A percentile compares a stretch with the other conserved stretches of the same genome.
Conservation (phyloP, 2,113 vertebrate genomes). For the Limanda limanda region DNA sequence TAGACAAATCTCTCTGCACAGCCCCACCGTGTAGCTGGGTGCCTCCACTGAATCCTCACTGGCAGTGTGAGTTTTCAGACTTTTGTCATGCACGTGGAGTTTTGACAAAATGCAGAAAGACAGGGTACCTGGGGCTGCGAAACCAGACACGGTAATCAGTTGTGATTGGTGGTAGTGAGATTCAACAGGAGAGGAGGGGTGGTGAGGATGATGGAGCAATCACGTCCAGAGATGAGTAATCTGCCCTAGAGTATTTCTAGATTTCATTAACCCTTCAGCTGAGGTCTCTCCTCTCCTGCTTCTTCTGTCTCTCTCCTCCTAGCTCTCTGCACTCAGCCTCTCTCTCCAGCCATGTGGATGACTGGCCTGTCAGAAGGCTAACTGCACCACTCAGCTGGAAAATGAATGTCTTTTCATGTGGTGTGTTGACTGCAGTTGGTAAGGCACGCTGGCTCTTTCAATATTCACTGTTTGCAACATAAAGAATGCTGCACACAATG, state of each 20-base stretch:
- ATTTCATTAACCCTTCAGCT: conserved; percentile 51
- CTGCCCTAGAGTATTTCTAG: conserved; percentile 36
- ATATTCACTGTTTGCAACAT: not conserved
- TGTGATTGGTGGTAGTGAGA: conserved; percentile 45
- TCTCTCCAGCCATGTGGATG: conserved; percentile 39
- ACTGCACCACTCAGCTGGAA: conserved; percentile 58
- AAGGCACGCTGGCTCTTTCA: not conserved
- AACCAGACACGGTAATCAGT: conserved; percentile 44
- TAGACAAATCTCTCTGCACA: not conserved
- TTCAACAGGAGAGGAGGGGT: conserved; percentile 31
- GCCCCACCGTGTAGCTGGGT: not conserved
- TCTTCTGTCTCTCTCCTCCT: not conserved
- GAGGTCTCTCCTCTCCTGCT: conserved; percentile 11
- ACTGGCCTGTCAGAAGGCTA: conserved; percentile 51
- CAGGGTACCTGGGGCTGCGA: conserved; percentile 40
- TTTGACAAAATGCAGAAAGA: conserved; percentile 51
- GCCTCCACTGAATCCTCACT: conserved; percentile 14
- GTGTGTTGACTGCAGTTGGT: not conserved
- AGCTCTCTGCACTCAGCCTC: conserved; percentile 12
- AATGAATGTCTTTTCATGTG: conserved; percentile 50
- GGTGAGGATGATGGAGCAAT: conserved; percentile 24
- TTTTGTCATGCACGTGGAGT: conserved; percentile 20
- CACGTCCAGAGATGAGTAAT: conserved; percentile 53
- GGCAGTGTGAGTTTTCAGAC: conserved; percentile 5
- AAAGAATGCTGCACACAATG: not conserved